Percentiles rank a stretch among this genome's conserved stretches.
phyloP scores from a whole-genome alignment of 30 jellyfish, hydroid and myxozoan genomes.

The Catostylus mosaicus region DNA sequence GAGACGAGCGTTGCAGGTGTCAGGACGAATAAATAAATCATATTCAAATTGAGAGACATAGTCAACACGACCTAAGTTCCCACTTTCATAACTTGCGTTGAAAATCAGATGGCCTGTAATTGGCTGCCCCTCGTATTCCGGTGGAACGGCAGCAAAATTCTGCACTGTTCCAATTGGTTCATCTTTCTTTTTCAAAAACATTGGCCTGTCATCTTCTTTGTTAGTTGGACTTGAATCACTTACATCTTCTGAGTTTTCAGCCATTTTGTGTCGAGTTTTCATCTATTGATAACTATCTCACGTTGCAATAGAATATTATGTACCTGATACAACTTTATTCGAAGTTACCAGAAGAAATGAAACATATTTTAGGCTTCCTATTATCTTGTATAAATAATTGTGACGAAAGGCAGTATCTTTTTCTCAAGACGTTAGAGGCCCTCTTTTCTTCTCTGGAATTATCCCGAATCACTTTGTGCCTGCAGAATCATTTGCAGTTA shows the following conservation, averaged over 20 bases:
- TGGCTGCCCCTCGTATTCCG: constrained; percentile 59
- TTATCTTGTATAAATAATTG: no score
- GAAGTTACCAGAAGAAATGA: no score
- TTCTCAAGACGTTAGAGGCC: no score
- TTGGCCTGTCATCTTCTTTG: constrained; percentile 27
- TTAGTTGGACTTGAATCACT: constrained; percentile 53
- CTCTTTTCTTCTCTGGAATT: no score
- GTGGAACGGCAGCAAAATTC: constrained; percentile 78
- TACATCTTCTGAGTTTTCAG: constrained; percentile 39
- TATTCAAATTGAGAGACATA: constrained; percentile 86
- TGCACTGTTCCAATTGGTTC: constrained; percentile 87
- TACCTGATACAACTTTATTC: no score
- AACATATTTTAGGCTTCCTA: no score
- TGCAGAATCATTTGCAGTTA: no score
- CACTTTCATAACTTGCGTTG: constrained; percentile 89
- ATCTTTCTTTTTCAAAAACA: constrained; percentile 52
- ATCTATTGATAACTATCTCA: no score
- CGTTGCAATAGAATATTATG: no score
- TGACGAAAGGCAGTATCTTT: no score
- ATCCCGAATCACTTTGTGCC: no score
- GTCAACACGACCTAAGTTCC: constrained; percentile 93
- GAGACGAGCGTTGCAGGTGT: constrained; percentile 88
- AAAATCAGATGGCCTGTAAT: constrained; percentile 76
- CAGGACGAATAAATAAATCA: constrained; percentile 93
- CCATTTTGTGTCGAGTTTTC: constrained; percentile 13